Conservation (phyloP, 1,140 invertebrate genomes). For the Aplysia californica region DNA sequence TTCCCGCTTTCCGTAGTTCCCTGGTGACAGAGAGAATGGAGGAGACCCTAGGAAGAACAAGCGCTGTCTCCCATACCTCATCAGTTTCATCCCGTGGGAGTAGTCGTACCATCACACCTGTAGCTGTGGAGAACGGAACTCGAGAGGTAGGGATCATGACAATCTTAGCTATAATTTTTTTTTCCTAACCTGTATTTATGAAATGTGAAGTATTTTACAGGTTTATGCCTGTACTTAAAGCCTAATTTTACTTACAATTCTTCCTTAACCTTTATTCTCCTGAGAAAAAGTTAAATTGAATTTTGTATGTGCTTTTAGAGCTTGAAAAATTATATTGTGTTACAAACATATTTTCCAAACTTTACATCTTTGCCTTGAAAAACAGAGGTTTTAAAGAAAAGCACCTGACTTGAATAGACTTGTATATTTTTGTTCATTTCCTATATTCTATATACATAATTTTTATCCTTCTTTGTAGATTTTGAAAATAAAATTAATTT, state of each 20-base stretch:
- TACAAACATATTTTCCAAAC: no score
- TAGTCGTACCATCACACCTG: conserved; percentile 43
- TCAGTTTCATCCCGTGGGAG: conserved; percentile 39
- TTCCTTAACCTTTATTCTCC: background rate
- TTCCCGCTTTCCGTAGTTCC: background rate
- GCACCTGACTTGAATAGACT: no score
- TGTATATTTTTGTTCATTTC: no score
- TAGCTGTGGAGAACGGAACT: background rate
- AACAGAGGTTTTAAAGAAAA: no score
- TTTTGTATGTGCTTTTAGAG: no score
- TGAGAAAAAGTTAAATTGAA: no score
- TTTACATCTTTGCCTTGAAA: no score
- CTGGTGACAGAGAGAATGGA: conserved; percentile 6
- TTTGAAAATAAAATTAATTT: no score
- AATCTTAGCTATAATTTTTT: background rate
- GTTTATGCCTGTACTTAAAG: background rate
- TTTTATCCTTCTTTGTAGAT: no score
- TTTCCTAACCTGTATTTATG: background rate
- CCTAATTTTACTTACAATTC: background rate
- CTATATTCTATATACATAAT: no score
- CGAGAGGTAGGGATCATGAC: background rate
- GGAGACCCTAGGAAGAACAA: background rate
- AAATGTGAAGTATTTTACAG: background rate
- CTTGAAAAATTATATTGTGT: no score
- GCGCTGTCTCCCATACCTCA: conserved; percentile 11